phyloP scores from a whole-genome alignment of 2,113 vertebrate species.

The Eubucco bourcierii region DNA sequence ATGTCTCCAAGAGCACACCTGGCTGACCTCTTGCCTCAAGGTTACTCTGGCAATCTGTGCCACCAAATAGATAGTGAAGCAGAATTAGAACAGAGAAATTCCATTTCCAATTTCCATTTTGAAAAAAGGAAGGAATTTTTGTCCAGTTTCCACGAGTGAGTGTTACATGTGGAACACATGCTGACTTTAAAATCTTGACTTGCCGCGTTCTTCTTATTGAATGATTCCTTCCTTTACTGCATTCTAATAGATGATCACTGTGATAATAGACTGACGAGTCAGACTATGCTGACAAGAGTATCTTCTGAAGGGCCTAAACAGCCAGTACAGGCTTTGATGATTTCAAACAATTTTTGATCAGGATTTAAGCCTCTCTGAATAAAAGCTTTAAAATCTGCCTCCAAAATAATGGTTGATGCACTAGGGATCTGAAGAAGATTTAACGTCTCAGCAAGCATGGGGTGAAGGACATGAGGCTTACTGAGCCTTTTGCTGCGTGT shows the following conservation, averaged over 20 bases:
- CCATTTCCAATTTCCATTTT: background rate
- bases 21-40: slow-evolving; percentile 13
- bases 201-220: background rate
- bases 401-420: background rate
- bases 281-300: background rate
- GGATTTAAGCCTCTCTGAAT: background rate
- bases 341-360: background rate
- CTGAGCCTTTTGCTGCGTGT: background rate
- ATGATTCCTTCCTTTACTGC: background rate
- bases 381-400: slow-evolving; percentile 29
- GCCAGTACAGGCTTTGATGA: background rate
- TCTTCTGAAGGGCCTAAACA: background rate
- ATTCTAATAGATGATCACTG: background rate
- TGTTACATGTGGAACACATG: background rate
- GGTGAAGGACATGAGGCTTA: background rate
- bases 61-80: background rate
- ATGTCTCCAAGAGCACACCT: background rate
- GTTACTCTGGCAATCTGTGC: background rate
- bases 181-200: background rate
- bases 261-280: background rate
- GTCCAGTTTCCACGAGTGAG: background rate
- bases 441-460: background rate
- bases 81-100: background rate
- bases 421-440: background rate
- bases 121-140: background rate